Percentiles rank a stretch among this genome's conserved stretches.
These are phyloP conservation scores for Chunga burmeisteri DNA, from an alignment of 2,113 vertebrate species.

Conservation along the genomic window DNA sequence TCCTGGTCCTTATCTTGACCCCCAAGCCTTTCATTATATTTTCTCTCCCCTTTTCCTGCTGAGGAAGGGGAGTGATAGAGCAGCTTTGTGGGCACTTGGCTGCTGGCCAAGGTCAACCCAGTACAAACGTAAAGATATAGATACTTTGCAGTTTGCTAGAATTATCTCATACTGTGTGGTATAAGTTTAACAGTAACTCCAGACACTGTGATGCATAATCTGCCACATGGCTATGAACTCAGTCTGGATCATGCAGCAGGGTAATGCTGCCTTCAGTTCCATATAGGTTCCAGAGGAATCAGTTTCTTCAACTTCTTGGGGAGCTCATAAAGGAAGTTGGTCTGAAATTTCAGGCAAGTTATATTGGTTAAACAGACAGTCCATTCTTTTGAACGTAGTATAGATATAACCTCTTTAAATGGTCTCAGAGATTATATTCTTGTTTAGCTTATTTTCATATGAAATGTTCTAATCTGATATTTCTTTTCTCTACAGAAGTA, in stretches of 20 bases:
- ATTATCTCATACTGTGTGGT: background rate
- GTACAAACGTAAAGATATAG: background rate
- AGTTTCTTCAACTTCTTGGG: background rate
- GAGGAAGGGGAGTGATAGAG: background rate
- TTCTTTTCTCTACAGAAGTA: conserved; percentile 19
- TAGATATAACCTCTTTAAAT: background rate
- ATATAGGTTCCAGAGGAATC: background rate
- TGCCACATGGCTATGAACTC: background rate
- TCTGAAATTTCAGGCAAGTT: background rate
- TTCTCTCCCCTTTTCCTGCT: background rate
- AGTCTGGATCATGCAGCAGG: background rate
- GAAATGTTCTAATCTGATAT: background rate
- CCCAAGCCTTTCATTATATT: fast-evolving
- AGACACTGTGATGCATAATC: background rate
- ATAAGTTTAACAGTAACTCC: background rate
- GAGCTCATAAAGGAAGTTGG: background rate
- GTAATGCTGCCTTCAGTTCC: background rate
- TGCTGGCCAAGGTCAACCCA: background rate
- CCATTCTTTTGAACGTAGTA: background rate
- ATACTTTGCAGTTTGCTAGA: background rate
- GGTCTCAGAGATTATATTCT: background rate
- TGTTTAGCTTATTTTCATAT: background rate
- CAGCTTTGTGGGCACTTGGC: background rate
- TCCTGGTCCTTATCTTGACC: background rate
- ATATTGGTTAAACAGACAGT: background rate